phyloP scores from a whole-genome alignment of 2,113 vertebrate genomes.

The Picathartes gymnocephalus region DNA sequence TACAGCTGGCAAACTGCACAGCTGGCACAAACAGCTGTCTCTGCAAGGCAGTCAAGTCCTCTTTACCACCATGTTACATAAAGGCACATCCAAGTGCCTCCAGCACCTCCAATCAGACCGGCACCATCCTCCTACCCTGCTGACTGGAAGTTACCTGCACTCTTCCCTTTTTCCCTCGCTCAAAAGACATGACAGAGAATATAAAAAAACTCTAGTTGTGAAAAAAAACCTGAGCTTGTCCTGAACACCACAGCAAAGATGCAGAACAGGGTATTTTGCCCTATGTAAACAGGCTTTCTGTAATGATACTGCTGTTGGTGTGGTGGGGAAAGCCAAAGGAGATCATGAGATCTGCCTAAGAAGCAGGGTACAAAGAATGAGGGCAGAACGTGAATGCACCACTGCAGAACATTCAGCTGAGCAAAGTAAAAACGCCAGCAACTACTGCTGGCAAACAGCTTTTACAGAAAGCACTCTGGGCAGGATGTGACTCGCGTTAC shows the following conservation, averaged over 20 bases:
- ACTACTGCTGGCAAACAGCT: not conserved
- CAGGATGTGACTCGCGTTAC: not conserved
- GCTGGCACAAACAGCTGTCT: not conserved
- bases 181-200: not conserved
- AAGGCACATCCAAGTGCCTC: not conserved
- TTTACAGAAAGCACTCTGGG: not conserved
- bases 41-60: not conserved
- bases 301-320: not conserved
- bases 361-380: not conserved
- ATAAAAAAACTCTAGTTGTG: fast-evolving
- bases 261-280: not conserved
- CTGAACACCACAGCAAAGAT: not conserved
- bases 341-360: not conserved
- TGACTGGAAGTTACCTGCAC: not conserved
- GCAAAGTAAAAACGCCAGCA: not conserved
- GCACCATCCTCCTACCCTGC: not conserved
- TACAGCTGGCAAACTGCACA: not conserved
- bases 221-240: not conserved
- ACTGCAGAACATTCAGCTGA: not conserved
- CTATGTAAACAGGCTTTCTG: not conserved
- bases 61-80: not conserved
- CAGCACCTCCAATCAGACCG: not conserved
- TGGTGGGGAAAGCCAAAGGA: not conserved
- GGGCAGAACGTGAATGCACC: not conserved
- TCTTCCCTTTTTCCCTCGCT: not conserved